phyloP scores from a whole-genome alignment of 2,888 invertebrate genomes.

The Dasysyrphus albostriatus region DNA sequence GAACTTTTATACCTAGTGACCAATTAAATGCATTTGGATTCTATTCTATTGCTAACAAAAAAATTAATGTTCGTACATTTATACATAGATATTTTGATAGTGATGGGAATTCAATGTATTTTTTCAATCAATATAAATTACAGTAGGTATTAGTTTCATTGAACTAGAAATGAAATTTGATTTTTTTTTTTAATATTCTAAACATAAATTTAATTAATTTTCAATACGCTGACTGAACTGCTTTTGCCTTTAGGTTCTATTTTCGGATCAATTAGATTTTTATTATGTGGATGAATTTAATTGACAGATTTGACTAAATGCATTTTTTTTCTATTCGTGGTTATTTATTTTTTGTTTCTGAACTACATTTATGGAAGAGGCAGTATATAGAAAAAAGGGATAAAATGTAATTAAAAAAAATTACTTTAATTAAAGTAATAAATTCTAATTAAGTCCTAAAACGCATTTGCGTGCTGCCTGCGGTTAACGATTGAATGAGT shows the following conservation, averaged over 20 bases:
- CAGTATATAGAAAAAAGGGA: background rate
- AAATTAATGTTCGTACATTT: too few species aligned
- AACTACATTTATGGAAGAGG: background rate
- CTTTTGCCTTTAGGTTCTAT: slow-evolving; percentile 31
- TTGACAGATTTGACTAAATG: slow-evolving; percentile 37
- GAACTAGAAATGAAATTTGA: slow-evolving; percentile 1
- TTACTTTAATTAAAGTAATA: slow-evolving; percentile 31
- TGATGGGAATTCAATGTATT: background rate
- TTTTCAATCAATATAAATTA: slow-evolving; percentile 21
- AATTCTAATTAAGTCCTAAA: slow-evolving; percentile 34
- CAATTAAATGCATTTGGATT: background rate
- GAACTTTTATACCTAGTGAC: background rate
- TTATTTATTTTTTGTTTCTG: background rate
- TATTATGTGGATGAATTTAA: slow-evolving; percentile 54
- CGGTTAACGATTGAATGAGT: slow-evolving; percentile 5
- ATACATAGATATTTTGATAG: background rate
- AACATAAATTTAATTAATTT: slow-evolving; percentile 55
- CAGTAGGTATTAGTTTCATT: slow-evolving; percentile 38
- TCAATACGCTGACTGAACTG: slow-evolving; percentile 23
- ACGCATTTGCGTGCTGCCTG: slow-evolving; percentile 21
- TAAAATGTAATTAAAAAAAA: background rate
- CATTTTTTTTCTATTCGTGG: background rate
- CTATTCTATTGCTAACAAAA: background rate
- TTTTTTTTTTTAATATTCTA: background rate
- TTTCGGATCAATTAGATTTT: slow-evolving; percentile 56